These are phyloP conservation scores for Proctacanthus coquilletti DNA, from an alignment of 1,140 invertebrate species.

Conservation along the genomic window DNA sequence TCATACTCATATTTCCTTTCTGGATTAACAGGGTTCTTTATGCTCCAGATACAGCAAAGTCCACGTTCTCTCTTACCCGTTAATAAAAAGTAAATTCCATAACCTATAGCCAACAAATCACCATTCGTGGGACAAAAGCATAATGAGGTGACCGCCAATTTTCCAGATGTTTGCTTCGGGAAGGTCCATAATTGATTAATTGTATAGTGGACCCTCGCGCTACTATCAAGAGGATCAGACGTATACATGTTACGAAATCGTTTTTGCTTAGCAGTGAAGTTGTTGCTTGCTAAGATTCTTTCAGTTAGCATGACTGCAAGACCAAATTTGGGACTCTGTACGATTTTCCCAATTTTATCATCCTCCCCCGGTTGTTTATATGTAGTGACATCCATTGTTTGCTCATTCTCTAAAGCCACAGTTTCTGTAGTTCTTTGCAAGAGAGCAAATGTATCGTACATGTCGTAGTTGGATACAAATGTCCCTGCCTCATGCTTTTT, in stretches of 20 bases:
- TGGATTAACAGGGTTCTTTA: slow-evolving; percentile 74
- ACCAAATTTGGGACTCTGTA: slow-evolving; percentile 33
- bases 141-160: slow-evolving; percentile 37
- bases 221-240: slow-evolving; percentile 39
- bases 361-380: slow-evolving; percentile 22
- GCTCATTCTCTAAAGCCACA: slow-evolving; percentile 30
- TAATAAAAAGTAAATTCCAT: slow-evolving; percentile 39
- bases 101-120: slow-evolving; percentile 52
- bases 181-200: slow-evolving; percentile 48
- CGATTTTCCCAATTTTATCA: slow-evolving; percentile 23
- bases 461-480: slow-evolving; percentile 56
- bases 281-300: slow-evolving; percentile 48
- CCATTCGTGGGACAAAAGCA: slow-evolving; percentile 46
- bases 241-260: slow-evolving; percentile 43
- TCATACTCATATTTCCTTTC: slow-evolving; percentile 53
- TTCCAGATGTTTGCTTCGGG: slow-evolving; percentile 29
- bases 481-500: slow-evolving; percentile 37
- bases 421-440: slow-evolving; percentile 25
- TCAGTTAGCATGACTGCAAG: slow-evolving; percentile 46
- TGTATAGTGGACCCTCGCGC: slow-evolving; percentile 44
- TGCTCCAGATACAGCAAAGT: slow-evolving; percentile 62
- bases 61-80: slow-evolving; percentile 30
- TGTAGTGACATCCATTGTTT: slow-evolving; percentile 23
- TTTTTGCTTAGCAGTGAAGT: slow-evolving; percentile 44
- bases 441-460: slow-evolving; percentile 46